phyloP scores from a whole-genome alignment of 2,797 vertebrate genomes.

The Neosilurus mollespiculum region DNA sequence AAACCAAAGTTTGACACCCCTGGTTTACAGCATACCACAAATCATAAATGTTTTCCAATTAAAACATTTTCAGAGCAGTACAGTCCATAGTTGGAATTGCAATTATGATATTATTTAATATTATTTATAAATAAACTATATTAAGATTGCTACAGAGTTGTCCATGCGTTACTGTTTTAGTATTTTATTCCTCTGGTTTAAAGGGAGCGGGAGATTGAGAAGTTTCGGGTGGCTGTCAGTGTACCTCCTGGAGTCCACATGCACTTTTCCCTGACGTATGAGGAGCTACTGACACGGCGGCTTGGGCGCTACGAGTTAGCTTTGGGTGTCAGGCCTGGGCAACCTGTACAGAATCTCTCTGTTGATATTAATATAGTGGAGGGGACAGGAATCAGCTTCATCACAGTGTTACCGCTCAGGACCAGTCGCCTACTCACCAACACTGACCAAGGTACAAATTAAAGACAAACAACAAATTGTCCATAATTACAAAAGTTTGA shows the following conservation, averaged over 20 bases:
- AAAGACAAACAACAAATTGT: conserved; percentile 5
- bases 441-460: conserved; percentile 65
- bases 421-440: conserved; percentile 72
- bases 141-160: not conserved
- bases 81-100: not conserved
- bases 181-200: conserved; percentile 6
- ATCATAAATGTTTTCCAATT: not conserved
- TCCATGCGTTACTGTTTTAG: not conserved
- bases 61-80: not conserved
- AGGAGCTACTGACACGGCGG: conserved; percentile 78
- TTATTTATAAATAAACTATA: not conserved
- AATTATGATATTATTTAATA: not conserved
- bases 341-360: conserved; percentile 77
- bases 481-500: not conserved
- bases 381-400: conserved; percentile 74
- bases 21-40: conserved; percentile 8
- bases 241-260: conserved; percentile 72
- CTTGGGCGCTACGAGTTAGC: conserved; percentile 78
- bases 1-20: not conserved
- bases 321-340: conserved; percentile 74
- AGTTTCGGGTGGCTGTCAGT: conserved; percentile 79
- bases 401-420: conserved; percentile 76
- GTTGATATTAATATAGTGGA: conserved; percentile 79
- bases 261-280: conserved; percentile 76
- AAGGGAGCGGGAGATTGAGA: conserved; percentile 81